Evolutionary conservation across 2,888 invertebrate genomes (phyloP), one percentile per base, ranked within the genome.

Genomic region (Agonopterix heracliana): DNA sequence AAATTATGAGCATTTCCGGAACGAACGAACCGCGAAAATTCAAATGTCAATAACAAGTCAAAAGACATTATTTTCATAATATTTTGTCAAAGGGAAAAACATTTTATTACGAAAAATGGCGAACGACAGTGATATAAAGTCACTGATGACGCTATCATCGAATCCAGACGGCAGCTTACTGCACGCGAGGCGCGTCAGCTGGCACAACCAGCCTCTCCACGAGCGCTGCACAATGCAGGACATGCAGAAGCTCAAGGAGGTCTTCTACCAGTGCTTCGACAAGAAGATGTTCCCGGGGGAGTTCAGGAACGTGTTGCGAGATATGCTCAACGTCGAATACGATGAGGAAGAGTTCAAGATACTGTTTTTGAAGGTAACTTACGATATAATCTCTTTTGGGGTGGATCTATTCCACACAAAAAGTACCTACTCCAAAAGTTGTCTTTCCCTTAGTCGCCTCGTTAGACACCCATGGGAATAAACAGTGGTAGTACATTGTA

Each of bases 281-380:
- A 78, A 83, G 48, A 81, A 80, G 58, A 60, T 91, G 61, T 65
- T 81, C 34, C 77, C 80, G 0, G 69, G 66, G 1, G 77, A 86
- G 55, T 81, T 91, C 46, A 73, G 87, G 55, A 72, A 77, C 13
- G 53, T 84, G 26, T 62, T 91, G 9, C 63, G 69, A 41, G 81
- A 69, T 1, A 55, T 86, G 42, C 82, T 89, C 0, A 85, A 83
- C 52, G 77, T 90, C 10, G 83, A 84, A 48, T 90, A 90, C 54
- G 82, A 84, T 38, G 90, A 92, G 38, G 88, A 90, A 0, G 91
- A 92, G 43, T 93, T 88, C 54, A 89, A 91, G 43, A 84, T 90
- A 56, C 72, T 93, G 12, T 94, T 93, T 74, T 70, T 90, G 50
- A 92, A 92, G 81, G 92, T 92, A 68, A n/a, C 12, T 13, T 3